phyloP scores from a whole-genome alignment of 1,140 invertebrate species.

The Rhagoletis zephyria region DNA sequence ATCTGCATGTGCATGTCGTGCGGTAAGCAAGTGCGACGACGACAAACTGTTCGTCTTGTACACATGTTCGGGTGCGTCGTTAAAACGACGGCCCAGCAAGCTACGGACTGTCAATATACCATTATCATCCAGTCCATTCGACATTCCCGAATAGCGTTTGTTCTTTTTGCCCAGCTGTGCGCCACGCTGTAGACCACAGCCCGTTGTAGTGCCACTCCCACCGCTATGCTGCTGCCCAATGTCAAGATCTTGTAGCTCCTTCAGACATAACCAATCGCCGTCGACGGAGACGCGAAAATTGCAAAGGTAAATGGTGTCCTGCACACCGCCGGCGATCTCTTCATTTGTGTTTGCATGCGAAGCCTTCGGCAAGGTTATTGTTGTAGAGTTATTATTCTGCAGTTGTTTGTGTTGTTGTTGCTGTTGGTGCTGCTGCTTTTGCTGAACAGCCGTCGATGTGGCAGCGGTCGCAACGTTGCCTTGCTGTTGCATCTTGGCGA shows the following conservation, averaged over 20 bases:
- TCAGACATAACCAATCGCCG: conserved; percentile 96
- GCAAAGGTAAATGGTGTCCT: conserved; percentile 96
- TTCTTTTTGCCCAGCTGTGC: conserved; percentile 63
- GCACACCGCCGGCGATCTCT: conserved; percentile 87
- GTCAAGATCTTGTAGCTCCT: conserved; percentile 93
- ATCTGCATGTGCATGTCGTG: conserved; percentile 63
- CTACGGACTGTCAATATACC: conserved; percentile 73
- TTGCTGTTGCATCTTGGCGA: conserved; percentile 56
- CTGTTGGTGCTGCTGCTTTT: conserved; percentile 56
- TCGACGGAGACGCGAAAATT: conserved; percentile 97
- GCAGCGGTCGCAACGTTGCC: conserved; percentile 63
- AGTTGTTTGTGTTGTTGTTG: conserved; percentile 54
- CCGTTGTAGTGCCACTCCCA: background rate
- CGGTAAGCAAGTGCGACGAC: conserved; percentile 53
- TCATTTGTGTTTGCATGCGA: conserved; percentile 70
- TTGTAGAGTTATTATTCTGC: conserved; percentile 61
- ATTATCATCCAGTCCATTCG: conserved; percentile 67
- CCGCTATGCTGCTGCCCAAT: conserved; percentile 63
- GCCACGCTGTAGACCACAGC: conserved; percentile 33
- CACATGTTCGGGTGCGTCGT: conserved; percentile 69
- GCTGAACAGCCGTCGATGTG: conserved; percentile 59
- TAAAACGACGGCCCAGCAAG: conserved; percentile 69
- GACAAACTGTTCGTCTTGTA: conserved; percentile 52
- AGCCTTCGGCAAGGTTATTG: conserved; percentile 68
- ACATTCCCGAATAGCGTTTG: conserved; percentile 65